Conservation (phyloP, 2,113 vertebrate species). For the Sebastes fasciatus region DNA sequence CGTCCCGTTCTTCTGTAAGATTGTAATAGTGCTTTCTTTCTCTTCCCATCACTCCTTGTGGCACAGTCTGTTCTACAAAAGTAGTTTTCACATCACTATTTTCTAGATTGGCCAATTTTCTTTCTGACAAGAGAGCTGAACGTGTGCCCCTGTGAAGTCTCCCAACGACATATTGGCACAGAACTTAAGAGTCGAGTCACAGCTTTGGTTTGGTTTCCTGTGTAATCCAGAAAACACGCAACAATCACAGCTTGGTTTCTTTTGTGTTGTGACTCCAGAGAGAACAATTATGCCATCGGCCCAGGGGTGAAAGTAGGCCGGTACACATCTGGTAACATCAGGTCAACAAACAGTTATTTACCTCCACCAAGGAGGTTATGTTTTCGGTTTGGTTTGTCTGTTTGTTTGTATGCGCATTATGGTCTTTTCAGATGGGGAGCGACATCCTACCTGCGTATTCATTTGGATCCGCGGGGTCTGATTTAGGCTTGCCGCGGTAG, state of each 20-base stretch:
- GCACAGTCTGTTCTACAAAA: constrained; percentile 60
- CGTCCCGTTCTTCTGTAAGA: constrained; percentile 40
- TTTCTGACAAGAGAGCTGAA: constrained; percentile 45
- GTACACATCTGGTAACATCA: no score
- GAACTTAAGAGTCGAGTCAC: constrained; percentile 38
- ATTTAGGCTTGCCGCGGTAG: no score
- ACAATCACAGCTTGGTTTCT: constrained; percentile 15
- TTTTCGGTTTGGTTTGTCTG: no score
- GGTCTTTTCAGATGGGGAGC: no score
- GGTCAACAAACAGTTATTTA: no score
- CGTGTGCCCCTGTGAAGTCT: constrained; percentile 19
- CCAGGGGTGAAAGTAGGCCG: no score
- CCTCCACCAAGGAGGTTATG: no score
- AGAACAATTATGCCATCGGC: constrained; percentile 33
- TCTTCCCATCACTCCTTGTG: constrained; percentile 35
- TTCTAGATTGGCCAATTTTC: constrained; percentile 63
- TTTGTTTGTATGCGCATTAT: no score
- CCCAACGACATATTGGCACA: constrained; percentile 25
- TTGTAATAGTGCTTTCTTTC: constrained; percentile 52
- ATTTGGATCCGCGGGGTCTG: no score
- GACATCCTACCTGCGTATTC: no score
- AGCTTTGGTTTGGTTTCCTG: constrained; percentile 6
- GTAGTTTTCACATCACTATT: constrained; percentile 61
- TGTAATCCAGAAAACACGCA: constrained; percentile 17
- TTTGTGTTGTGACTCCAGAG: constrained; percentile 35